These are phyloP conservation scores for Drosophila kikkawai DNA, from an alignment of 1,140 invertebrate genomes.

Conservation along the genomic window DNA sequence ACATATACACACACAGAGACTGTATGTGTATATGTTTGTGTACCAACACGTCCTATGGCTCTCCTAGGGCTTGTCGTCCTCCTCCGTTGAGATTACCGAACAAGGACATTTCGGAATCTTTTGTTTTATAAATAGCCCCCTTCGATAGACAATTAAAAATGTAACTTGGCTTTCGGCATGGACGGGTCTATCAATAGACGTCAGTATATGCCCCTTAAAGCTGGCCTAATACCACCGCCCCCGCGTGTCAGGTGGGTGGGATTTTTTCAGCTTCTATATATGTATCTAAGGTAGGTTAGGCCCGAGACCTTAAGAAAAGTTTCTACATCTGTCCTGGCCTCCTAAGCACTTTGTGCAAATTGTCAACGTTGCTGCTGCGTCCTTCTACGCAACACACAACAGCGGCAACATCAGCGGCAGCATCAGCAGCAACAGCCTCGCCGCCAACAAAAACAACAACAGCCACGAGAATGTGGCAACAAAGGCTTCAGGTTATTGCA, in stretches of 20 bases:
- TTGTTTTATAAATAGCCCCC: constrained; percentile 70
- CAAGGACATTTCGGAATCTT: constrained; percentile 69
- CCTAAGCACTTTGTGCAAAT: constrained; percentile 77
- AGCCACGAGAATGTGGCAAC: constrained; percentile 71
- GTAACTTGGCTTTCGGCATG: constrained; percentile 46
- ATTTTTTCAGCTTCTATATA: constrained; percentile 1
- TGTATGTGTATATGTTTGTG: not conserved
- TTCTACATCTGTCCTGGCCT: constrained; percentile 26
- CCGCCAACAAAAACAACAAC: constrained; percentile 47
- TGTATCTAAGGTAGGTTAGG: not conserved
- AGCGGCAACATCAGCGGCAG: constrained; percentile 26
- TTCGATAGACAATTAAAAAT: constrained; percentile 78
- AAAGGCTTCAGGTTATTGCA: constrained; percentile 83
- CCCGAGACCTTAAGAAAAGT: constrained; percentile 41
- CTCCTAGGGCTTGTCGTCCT: constrained; percentile 7
- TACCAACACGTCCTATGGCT: not conserved
- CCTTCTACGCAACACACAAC: constrained; percentile 71
- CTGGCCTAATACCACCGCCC: constrained; percentile 11
- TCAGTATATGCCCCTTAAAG: constrained; percentile 6
- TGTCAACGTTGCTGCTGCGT: constrained; percentile 66
- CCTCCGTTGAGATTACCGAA: constrained; percentile 24
- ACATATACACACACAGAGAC: constrained; percentile 8
- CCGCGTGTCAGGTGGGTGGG: constrained; percentile 10
- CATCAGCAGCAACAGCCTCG: constrained; percentile 47
- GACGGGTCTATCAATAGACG: constrained; percentile 68